Conservation (phyloP, 1,140 invertebrate genomes). For the Leptinotarsa texana region DNA sequence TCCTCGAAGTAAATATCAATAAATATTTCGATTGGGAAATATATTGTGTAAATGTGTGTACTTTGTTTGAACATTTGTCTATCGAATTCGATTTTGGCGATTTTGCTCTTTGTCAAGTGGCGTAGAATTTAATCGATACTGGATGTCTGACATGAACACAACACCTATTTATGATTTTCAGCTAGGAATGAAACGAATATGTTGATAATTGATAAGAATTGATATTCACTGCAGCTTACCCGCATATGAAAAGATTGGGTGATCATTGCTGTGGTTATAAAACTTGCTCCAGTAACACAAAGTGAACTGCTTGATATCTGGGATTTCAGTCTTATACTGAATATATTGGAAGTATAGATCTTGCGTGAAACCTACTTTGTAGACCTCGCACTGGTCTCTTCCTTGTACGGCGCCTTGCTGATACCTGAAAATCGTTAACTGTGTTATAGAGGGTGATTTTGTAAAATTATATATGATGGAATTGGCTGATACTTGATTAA, state of each 20-base stretch:
- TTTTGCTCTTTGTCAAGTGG: no score
- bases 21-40: no score
- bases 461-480: no score
- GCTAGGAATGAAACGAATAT: no score
- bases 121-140: no score
- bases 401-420: conserved; percentile 19
- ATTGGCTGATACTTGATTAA: no score
- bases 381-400: conserved; percentile 62
- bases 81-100: no score
- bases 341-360: conserved; percentile 71
- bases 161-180: no score
- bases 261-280: conserved; percentile 76
- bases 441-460: neutral
- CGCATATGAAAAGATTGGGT: conserved; percentile 80
- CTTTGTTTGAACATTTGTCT: no score
- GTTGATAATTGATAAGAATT: neutral
- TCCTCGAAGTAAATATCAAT: no score
- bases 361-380: conserved; percentile 69
- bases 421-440: conserved; percentile 29
- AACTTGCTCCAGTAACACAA: conserved; percentile 81
- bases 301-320: conserved; percentile 79
- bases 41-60: no score
- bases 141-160: no score
- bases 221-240: conserved; percentile 60
- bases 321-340: conserved; percentile 70